Evolutionary conservation across 30 jellyfish, hydroid and myxozoan genomes (phyloP).

Genomic region (Chironex yamaguchii): DNA sequence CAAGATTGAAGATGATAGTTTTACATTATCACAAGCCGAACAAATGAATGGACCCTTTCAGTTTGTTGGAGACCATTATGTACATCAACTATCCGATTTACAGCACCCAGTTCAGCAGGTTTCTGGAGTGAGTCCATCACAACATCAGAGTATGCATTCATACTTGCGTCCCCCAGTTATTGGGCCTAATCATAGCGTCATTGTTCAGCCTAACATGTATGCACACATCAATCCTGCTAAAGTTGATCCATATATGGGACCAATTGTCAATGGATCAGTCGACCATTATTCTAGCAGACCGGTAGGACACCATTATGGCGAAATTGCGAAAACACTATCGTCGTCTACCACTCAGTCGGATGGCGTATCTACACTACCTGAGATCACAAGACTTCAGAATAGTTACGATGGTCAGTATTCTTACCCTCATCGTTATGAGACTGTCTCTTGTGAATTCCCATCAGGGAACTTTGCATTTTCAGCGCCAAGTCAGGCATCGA

Average conservation of each 20-base stretch:
- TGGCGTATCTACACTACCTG: conserved; percentile 28
- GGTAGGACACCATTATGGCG: background rate
- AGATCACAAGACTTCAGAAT: conserved; percentile 46
- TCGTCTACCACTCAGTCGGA: conserved; percentile 24
- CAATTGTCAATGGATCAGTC: conserved; percentile 34
- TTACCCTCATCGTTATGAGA: conserved; percentile 56
- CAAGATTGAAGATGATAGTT: conserved; percentile 21
- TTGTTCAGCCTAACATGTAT: conserved; percentile 44
- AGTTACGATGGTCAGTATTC: conserved; percentile 50
- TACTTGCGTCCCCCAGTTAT: conserved; percentile 44
- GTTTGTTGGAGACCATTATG: conserved; percentile 58
- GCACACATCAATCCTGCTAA: conserved; percentile 29
- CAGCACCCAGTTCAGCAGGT: conserved; percentile 42
- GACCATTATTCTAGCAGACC: conserved; percentile 45
- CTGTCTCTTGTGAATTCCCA: conserved; percentile 25
- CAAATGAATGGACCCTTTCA: conserved; percentile 56
- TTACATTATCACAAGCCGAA: conserved; percentile 51
- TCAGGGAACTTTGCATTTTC: background rate
- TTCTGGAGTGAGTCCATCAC: background rate
- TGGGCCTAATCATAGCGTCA: conserved; percentile 24
- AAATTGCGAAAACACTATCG: background rate
- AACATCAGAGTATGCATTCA: conserved; percentile 24
- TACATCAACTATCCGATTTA: conserved; percentile 12
- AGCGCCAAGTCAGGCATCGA: background rate
- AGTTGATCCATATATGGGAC: conserved; percentile 58